Base-by-base conservation (phyloP, 2,888 invertebrate species). In the Acleris emargana region DNA sequence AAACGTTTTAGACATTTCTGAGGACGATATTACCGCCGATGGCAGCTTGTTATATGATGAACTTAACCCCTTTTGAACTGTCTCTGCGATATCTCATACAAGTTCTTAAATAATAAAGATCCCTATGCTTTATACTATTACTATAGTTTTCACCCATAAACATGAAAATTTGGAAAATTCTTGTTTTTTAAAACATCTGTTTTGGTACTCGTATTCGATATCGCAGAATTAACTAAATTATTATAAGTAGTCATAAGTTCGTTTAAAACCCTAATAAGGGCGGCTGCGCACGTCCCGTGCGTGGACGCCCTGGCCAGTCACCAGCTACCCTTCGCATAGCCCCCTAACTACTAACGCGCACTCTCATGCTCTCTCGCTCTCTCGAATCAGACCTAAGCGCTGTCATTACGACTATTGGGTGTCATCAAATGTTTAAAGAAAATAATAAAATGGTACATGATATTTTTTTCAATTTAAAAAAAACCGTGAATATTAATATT, bases 361-460 rank as follows among this genome's bases (percentile, higher is more conserved):
- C 58, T 58, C 52, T 67, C 52, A 58, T 58, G 63, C 63, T 47
- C 38, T 54, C 47, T 58, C 47, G 47, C 63, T 63, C 58, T 55
- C 54, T 54, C 49, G 32, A 28, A 38, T 13, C 45, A 20, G 17
- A 5, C n/a, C 20, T 22, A 43, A 51, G 11, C 50, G n/a, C 11
- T 18, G 45, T 11, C n/a, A 47, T 53, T 38, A 17, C 38, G 11
- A 52, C 17, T 16, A 47, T 25, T 28, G 20, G 28, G 20, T 18
- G n/a, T 3, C 43, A 17, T 7, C 9, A 13, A 6, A 28, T 53
- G 45, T 45, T 32, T 20, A 5, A 38, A 58, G 52, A 57, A 22
- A 58, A 51, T 43, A 52, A 63, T 63, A 58, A 52, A 5, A 7
- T 52, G 43, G 58, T 58, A 50, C 17, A 11, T 28, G 20, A 17